Evolutionary conservation across 2,113 vertebrate genomes (phyloP), one percentile per base, ranked within the genome.

Genomic region (Tenebrosternarchus preto): DNA sequence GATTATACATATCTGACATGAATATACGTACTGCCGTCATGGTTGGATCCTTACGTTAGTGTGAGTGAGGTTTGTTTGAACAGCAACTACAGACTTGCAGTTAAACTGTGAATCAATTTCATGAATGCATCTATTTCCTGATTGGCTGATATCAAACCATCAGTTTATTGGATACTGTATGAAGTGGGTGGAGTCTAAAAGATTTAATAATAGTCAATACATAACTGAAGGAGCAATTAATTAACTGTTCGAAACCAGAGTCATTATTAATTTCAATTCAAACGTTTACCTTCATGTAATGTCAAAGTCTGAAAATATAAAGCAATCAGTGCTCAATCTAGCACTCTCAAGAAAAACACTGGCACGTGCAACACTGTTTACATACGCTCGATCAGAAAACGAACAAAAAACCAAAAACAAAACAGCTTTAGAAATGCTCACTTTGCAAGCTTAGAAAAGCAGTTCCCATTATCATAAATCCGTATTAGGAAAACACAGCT

Each of bases 281-380:
- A 80, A 86, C 76, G 61, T 76, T 59, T 77, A 73, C 70, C 73
- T 85, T 89, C 77, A 73, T 90, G 84, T 75, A 80, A 85, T 82
- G 70, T 87, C 74, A 69, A 78, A 81, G 80, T 87, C 86, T 84
- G 72, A 43, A 76, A 69, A n/a, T 66, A 61, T 36, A n/a, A 83
- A 85, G 63, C 25, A 70, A 85, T 86, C 78, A 72, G 85, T 69
- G 70, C 71, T 59, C 31, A 16, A 55, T 56, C 31, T 69, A 29
- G 29, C 66, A 19, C 74, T 43, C 86, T 75, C n/a, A 83, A 80
- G 77, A 76, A 85, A 68, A 89, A 90, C 86, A 91, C 90, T 84
- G 89, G 86, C 89, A 86, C 88, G 82, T 89, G 75, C 61, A 92
- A 92, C 88, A 92, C 91, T 90, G 88, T 89, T 91, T 86, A 87